These are phyloP conservation scores for Lycopodina hypogea DNA, from an alignment of 37 sponge, comb jelly and placozoan species.

Conservation along the genomic window DNA sequence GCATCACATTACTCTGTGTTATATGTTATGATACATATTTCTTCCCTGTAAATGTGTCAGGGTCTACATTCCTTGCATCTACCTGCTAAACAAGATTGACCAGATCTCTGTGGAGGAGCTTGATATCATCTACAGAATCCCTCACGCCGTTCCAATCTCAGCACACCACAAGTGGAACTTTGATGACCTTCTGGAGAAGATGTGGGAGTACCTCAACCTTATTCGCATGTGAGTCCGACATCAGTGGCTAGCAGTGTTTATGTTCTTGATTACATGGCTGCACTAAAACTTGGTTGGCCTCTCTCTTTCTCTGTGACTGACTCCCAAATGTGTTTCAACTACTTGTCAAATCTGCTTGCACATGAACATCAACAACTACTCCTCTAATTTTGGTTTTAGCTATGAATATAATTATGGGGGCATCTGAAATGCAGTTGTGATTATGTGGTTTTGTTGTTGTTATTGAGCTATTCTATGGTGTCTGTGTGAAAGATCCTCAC, in stretches of 20 bases:
- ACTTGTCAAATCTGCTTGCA: background rate
- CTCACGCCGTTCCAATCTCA: conserved; percentile 97
- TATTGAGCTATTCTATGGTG: too few relatives aligned
- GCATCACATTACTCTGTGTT: too few relatives aligned
- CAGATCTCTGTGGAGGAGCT: conserved; percentile 97
- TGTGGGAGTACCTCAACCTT: conserved; percentile 94
- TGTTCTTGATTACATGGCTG: background rate
- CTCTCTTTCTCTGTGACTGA: background rate
- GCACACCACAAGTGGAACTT: conserved; percentile 99
- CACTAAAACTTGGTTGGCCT: background rate
- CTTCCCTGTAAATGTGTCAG: conserved; percentile 36
- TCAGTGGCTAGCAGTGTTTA: background rate
- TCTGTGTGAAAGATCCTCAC: too few relatives aligned
- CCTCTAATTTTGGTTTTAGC: too few relatives aligned
- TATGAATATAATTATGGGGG: too few relatives aligned
- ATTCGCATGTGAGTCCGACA: conserved; percentile 72
- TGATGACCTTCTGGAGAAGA: conserved; percentile 96
- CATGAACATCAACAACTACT: too few relatives aligned
- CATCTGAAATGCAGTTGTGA: too few relatives aligned
- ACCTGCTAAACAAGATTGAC: conserved; percentile 98
- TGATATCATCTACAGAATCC: conserved; percentile 96
- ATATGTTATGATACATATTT: too few relatives aligned
- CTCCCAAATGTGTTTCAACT: background rate
- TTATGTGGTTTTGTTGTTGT: too few relatives aligned
- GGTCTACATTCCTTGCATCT: conserved; percentile 92